Base-by-base conservation (phyloP, 2,888 invertebrate species). In the Antheraea yamamai region DNA sequence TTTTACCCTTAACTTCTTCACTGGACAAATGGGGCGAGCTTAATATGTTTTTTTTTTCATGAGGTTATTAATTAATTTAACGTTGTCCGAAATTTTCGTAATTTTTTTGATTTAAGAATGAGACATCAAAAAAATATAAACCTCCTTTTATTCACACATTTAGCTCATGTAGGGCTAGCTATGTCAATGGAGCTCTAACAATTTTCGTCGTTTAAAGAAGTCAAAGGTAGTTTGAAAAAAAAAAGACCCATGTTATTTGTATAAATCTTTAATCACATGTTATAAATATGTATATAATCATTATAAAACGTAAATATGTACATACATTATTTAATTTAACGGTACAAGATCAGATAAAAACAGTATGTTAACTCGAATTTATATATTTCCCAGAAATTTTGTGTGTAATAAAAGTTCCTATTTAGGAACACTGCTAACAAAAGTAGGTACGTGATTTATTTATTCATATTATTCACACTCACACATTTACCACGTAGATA, bases 191-290 rank as follows among this genome's bases (percentile, higher is more conserved):
- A 39, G 35, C 35, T 39, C 6, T 39, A 39, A 39, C 35, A 6
- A 39, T 39, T 39, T 39, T 39, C 35, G 35, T 39, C 35, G 35
- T 4, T 7, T 39, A 39, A 7, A 39, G 7, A 39, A 39, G 35
- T 39, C 52, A 55, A 55, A 14, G 0, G 1, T 8, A 0, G 10
- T n/a, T n/a, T n/a, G 7, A 10, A 8, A 26, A 64, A 64, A 18
- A 8, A 68, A 39, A 68, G 16, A 35, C 18, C 35, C 30, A 39
- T 0, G 7, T 35, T 20, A 10, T 16, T 68, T 20, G 6, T 30
- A 35, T n/a, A 68, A 68, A 68, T 35, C 30, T 68, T 68, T 68
- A 68, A 35, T 68, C 10, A 39, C 35, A 68, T 39, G 30, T 68
- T 68, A 35, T 35, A 68, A 30, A 16, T 68, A 68, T 68, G 20